phyloP scores from a whole-genome alignment of 2,113 vertebrate species.

The Podiceps cristatus region DNA sequence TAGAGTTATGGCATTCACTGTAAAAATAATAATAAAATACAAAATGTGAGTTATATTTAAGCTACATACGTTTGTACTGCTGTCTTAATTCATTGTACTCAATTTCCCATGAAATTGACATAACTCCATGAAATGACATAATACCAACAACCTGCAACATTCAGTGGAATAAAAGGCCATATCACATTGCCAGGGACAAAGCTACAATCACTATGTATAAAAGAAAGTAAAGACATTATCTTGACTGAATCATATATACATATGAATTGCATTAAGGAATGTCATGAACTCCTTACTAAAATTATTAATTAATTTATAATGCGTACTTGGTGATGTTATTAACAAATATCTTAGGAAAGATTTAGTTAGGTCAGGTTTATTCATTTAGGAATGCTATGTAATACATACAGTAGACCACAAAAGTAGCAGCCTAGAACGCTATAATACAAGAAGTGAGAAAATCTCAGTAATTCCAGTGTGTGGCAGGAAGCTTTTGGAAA shows the following conservation, averaged over 20 bases:
- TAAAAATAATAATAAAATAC: conserved; percentile 17
- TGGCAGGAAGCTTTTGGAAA: not conserved
- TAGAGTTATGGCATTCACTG: conserved; percentile 98
- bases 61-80: not conserved
- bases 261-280: not conserved
- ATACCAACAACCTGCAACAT: not conserved
- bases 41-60: not conserved
- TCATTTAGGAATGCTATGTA: not conserved
- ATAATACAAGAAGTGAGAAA: not conserved
- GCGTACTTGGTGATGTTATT: not conserved
- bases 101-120: no score
- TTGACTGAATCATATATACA: not conserved
- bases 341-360: not conserved
- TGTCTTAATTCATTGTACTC: not conserved
- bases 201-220: not conserved
- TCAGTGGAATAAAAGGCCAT: not conserved
- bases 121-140: not conserved
- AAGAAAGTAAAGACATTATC: not conserved
- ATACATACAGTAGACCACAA: not conserved
- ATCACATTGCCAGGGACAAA: not conserved
- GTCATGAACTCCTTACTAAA: not conserved
- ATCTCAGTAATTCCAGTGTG: not conserved
- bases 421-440: not conserved
- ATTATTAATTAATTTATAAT: not conserved
- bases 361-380: not conserved